phyloP scores from a whole-genome alignment of 2,888 invertebrate species.

The Imbricaverruca yamaguchii region DNA sequence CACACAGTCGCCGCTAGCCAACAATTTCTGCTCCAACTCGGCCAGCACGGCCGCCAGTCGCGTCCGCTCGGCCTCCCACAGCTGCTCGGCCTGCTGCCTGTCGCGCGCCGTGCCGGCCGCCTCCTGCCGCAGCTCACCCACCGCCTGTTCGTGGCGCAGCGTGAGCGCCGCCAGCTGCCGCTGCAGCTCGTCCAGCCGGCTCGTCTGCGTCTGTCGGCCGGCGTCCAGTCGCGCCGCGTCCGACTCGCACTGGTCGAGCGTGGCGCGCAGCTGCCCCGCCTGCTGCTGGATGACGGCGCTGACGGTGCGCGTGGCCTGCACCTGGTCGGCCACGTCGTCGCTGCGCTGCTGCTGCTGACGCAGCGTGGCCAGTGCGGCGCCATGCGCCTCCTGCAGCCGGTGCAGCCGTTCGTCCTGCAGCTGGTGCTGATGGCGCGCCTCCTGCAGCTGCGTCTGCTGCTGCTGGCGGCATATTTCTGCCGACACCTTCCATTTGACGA shows the following conservation, averaged over 20 bases:
- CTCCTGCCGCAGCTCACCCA: background rate
- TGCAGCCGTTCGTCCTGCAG: slow-evolving; percentile 5
- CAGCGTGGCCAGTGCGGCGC: background rate
- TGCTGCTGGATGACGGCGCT: slow-evolving; percentile 6
- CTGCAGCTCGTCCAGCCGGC: background rate
- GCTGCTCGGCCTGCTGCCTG: background rate
- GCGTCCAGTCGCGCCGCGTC: slow-evolving; percentile 4
- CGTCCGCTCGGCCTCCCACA: background rate
- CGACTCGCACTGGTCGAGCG: background rate
- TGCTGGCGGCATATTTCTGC: slow-evolving; percentile 8
- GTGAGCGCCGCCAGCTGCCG: background rate
- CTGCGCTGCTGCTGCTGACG: slow-evolving; percentile 4
- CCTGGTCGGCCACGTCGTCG: background rate
- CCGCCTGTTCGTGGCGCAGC: background rate
- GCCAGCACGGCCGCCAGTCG: background rate
- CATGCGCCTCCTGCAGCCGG: background rate
- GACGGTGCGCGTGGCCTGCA: slow-evolving; percentile 10
- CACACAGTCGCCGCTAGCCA: background rate
- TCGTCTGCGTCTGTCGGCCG: background rate
- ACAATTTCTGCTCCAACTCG: background rate
- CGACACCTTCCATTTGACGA: slow-evolving; percentile 15
- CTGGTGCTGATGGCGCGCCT: slow-evolving; percentile 6
- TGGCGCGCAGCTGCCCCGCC: background rate
- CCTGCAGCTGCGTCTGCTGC: slow-evolving; percentile 18
- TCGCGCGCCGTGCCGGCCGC: background rate